phyloP scores from a whole-genome alignment of 2,797 vertebrate genomes.

The Anniella stebbinsi region DNA sequence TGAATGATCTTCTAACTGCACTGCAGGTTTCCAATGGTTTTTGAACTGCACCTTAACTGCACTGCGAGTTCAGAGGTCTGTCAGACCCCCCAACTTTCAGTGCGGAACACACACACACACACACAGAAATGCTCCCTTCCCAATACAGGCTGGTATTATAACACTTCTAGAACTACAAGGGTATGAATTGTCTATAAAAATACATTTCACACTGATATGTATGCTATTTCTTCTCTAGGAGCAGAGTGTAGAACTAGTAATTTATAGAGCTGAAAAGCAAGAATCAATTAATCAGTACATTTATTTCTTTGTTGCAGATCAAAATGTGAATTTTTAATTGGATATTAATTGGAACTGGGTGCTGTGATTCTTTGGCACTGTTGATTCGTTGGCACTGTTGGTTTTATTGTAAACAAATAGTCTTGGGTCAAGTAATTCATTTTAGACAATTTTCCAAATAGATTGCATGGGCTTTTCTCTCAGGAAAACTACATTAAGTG shows the following conservation, averaged over 20 bases:
- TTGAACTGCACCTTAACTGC: no score
- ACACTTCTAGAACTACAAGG: background rate
- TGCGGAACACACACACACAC: no score
- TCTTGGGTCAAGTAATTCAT: background rate
- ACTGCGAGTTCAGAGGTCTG: no score
- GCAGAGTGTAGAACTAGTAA: background rate
- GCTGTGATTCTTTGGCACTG: background rate
- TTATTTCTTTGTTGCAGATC: background rate
- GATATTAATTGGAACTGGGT: background rate
- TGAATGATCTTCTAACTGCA: no score
- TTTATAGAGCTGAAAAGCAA: background rate
- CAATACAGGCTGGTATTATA: background rate
- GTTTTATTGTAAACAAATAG: background rate
- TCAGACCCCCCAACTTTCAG: no score
- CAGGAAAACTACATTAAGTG: background rate
- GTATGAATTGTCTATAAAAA: background rate
- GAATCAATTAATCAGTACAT: slow-evolving; percentile 6
- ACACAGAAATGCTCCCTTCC: slow-evolving; percentile 22
- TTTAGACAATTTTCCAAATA: background rate
- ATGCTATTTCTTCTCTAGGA: slow-evolving; percentile 4
- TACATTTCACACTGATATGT: background rate
- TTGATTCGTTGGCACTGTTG: background rate
- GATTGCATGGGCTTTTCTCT: background rate
- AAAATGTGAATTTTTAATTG: slow-evolving; percentile 13
- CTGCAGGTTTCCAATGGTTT: no score